Percentiles rank a stretch among this genome's conserved stretches.
Conservation (phyloP, 2,797 vertebrate species). For the Anas capensis region DNA sequence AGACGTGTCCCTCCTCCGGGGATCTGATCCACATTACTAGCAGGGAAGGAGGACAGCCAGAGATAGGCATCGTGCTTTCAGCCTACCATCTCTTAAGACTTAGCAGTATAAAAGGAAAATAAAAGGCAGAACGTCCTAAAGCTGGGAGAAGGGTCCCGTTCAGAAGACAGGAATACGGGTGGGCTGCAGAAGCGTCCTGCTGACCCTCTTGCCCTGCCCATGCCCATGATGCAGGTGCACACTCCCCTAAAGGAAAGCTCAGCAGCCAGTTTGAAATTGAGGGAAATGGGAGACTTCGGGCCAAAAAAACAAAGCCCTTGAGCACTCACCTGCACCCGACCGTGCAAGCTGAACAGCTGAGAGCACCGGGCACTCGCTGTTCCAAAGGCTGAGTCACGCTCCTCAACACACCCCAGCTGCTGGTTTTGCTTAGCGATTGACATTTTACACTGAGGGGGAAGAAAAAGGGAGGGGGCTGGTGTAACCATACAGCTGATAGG, state of each 20-base stretch:
- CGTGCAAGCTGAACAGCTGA: constrained; percentile 20
- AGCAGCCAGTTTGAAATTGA: neutral
- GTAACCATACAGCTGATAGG: neutral
- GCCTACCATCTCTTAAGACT: neutral
- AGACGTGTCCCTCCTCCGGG: neutral
- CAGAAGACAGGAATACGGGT: neutral
- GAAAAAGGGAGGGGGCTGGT: neutral
- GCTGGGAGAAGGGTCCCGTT: neutral
- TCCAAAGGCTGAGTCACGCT: neutral
- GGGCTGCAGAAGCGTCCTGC: neutral
- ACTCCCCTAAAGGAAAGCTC: neutral
- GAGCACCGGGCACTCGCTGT: neutral
- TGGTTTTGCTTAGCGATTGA: neutral
- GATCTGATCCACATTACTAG: neutral
- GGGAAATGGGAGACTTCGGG: neutral
- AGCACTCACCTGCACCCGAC: neutral
- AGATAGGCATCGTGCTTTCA: neutral
- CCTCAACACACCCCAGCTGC: neutral
- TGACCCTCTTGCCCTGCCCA: neutral
- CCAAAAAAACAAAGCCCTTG: neutral
- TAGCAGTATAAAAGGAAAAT: neutral
- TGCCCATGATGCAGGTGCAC: neutral
- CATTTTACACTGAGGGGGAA: neutral
- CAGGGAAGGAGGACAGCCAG: neutral
- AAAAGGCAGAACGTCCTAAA: neutral